Evolutionary conservation across 2,888 invertebrate species (phyloP).

Genomic region (Polia nebulosa): DNA sequence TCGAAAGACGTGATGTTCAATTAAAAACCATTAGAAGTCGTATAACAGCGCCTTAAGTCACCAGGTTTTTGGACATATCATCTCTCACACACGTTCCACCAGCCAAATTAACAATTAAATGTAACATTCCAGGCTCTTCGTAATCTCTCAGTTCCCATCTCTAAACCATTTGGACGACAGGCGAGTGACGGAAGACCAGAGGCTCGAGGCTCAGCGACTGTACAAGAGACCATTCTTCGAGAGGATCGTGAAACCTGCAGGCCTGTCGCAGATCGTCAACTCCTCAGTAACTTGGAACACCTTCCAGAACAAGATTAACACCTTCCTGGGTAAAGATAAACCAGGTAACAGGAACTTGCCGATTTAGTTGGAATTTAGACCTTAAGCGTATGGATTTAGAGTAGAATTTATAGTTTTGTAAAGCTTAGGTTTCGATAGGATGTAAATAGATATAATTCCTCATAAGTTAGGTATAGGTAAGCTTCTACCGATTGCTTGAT

Average conservation of each 20-base stretch:
- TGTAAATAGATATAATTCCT: constrained; percentile 16
- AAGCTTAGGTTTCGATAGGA: background rate
- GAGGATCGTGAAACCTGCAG: constrained; percentile 79
- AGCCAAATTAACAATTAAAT: too few species aligned
- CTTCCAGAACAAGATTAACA: constrained; percentile 77
- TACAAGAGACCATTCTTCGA: constrained; percentile 92
- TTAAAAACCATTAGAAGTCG: too few species aligned
- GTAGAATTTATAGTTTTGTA: constrained; percentile 3
- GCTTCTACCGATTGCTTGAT: constrained; percentile 14
- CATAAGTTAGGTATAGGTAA: background rate
- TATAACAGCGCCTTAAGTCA: too few species aligned
- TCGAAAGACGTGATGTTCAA: too few species aligned
- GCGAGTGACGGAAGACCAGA: constrained; percentile 92
- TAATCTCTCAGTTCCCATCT: constrained; percentile 93
- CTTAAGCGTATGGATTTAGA: constrained; percentile 4
- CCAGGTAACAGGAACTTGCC: constrained; percentile 75
- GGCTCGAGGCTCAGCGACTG: constrained; percentile 91
- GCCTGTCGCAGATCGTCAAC: constrained; percentile 78
- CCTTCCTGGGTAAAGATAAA: constrained; percentile 76
- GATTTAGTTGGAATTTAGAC: constrained; percentile 69
- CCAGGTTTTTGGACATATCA: too few species aligned
- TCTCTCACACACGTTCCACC: too few species aligned
- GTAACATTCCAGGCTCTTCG: constrained; percentile 91
- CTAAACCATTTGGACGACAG: constrained; percentile 94
- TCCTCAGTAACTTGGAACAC: constrained; percentile 79